Evolutionary conservation across 1,140 invertebrate genomes (phyloP), one percentile per base, ranked within the genome.

Genomic region (Pachyrhynchus sulphureomaculatus): DNA sequence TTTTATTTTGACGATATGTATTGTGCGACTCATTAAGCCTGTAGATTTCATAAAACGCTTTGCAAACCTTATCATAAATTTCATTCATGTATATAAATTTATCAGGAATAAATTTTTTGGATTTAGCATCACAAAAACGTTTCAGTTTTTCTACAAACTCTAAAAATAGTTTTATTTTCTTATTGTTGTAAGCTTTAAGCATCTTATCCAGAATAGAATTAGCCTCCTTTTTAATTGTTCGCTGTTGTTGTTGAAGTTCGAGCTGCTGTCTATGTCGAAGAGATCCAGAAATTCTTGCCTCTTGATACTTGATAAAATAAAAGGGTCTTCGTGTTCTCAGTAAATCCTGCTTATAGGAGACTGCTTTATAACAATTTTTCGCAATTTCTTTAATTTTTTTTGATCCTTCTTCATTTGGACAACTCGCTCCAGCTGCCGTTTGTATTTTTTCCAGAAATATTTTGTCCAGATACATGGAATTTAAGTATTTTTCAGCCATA

Each of bases 381-480:
- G 77, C 74, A 2, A 80, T 56, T 10, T 59, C 59, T 48, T 75
- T 73, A 32, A 82, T 71, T 63, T 78, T 73, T 33, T 67, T 54
- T 45, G 76, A 79, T 18, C 81, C 80, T 18, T 63, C 64, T 18
- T 76, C 62, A 66, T 83, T 83, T 1, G 81, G 79, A 45, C 77
- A 80, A 21, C 68, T 68, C 6, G 80, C 62, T n/a, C 80, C 76
- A 8, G 64, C 68, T 65, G 79, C 75, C 18, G 75, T 72, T 32
- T 65, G 74, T 4, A 82, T 65, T 17, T 76, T 70, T 58, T 79
- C 76, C 3, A 82, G 66, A 60, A 81, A 83, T 57, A 80, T 77
- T 65, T 82, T 82, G 62, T 83, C 81, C 21, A 78, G 74, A 17
- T 78, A 81, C 77, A 82, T 79, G 0, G 77, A 75, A n/a, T 80